Conservation (phyloP, 2,888 invertebrate species). For the Altica lythri region DNA sequence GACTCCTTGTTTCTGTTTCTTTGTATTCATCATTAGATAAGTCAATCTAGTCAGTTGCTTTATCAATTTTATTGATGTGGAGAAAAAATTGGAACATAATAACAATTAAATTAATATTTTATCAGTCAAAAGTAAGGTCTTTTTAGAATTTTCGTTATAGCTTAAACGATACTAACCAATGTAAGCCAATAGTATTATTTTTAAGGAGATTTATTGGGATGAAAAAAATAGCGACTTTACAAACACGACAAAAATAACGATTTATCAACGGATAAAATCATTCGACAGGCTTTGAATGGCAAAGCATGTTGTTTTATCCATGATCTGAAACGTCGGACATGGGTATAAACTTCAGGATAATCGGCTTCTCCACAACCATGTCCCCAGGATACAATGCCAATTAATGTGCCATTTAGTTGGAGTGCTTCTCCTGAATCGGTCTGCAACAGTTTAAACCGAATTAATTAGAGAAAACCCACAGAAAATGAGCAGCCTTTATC, state of each 20-base stretch:
- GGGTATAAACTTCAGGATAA: constrained; percentile 40
- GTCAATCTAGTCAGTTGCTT: no score
- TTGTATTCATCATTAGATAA: no score
- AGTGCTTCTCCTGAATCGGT: constrained; percentile 37
- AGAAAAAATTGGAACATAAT: no score
- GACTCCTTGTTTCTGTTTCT: no score
- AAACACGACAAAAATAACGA: constrained; percentile 9
- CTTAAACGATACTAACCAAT: no score
- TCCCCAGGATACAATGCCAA: constrained; percentile 35
- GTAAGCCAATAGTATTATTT: no score
- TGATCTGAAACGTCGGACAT: constrained; percentile 28
- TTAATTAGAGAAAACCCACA: constrained; percentile 4
- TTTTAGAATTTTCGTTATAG: no score
- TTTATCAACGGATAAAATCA: constrained; percentile 19
- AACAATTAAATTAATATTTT: no score
- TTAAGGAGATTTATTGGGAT: no score
- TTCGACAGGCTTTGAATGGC: constrained; percentile 18
- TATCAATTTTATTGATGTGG: no score
- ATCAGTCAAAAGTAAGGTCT: no score
- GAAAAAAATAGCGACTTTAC: no score
- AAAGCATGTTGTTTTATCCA: constrained; percentile 29
- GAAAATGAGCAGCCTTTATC: constrained; percentile 5
- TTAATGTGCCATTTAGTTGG: constrained; percentile 27
- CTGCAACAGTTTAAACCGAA: constrained; percentile 44
- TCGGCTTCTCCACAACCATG: constrained; percentile 37